phyloP scores from a whole-genome alignment of 2,113 vertebrate genomes.

The Melanocharis versteri region DNA sequence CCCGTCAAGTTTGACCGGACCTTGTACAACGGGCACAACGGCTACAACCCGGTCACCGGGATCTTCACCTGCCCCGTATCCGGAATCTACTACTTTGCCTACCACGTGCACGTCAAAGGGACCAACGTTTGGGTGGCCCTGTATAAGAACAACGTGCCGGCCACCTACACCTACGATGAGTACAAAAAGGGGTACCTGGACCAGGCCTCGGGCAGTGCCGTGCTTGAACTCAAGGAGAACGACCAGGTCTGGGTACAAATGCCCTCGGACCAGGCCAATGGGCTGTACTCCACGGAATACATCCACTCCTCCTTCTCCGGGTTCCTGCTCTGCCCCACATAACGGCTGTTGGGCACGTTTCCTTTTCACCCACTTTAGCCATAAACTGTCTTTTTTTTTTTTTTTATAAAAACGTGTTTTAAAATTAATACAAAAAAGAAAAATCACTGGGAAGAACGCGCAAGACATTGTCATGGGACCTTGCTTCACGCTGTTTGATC shows the following conservation, averaged over 20 bases:
- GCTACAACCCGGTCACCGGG: conserved; percentile 90
- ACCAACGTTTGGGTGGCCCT: conserved; percentile 97
- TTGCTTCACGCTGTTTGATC: conserved; percentile 40
- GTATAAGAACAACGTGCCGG: conserved; percentile 98
- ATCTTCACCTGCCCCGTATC: conserved; percentile 93
- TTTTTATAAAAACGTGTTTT: conserved; percentile 25
- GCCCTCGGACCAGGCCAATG: conserved; percentile 98
- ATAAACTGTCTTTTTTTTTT: conserved; percentile 63
- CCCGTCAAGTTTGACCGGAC: conserved; percentile 97
- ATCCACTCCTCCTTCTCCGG: conserved; percentile 99
- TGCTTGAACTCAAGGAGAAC: conserved; percentile 93
- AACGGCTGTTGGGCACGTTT: conserved; percentile 69
- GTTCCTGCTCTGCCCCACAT: conserved; percentile 97
- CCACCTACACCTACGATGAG: conserved; percentile 97
- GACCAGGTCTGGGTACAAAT: conserved; percentile 98
- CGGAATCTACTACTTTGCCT: conserved; percentile 97
- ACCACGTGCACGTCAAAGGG: conserved; percentile 98
- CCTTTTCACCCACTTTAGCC: conserved; percentile 61
- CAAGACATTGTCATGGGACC: conserved; percentile 8
- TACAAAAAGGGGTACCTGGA: conserved; percentile 99
- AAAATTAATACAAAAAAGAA: conserved; percentile 57
- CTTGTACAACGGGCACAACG: conserved; percentile 93
- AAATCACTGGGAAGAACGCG: conserved; percentile 65
- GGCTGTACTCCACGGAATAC: conserved; percentile 96
- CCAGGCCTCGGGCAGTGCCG: conserved; percentile 96